Percentiles rank a stretch among this genome's conserved stretches.
These are phyloP conservation scores for Lutjanus argentimaculatus DNA, from an alignment of 2,797 vertebrate genomes.

Conservation along the genomic window DNA sequence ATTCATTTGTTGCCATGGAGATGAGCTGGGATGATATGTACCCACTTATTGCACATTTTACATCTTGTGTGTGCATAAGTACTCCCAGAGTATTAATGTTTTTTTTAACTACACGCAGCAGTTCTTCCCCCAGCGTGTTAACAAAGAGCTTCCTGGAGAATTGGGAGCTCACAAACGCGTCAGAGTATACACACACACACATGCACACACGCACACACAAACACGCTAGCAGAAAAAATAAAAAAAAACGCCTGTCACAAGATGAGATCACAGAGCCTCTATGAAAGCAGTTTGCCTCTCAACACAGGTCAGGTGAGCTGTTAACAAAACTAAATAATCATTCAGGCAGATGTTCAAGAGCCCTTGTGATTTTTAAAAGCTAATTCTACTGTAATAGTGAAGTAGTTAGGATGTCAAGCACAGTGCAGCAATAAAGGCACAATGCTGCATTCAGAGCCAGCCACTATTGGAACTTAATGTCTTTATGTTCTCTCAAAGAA, in stretches of 20 bases:
- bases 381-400: neutral
- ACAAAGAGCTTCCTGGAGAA: conserved; percentile 7
- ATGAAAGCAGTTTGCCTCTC: conserved; percentile 18
- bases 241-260: no score
- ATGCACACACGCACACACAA: neutral
- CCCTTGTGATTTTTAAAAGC: conserved; percentile 1
- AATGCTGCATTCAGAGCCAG: conserved; percentile 8
- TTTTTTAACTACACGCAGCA: conserved; percentile 5
- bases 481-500: neutral
- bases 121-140: neutral
- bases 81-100: neutral
- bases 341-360: conserved; percentile 8
- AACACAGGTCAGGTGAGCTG: conserved; percentile 2
- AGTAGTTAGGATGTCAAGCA: conserved; percentile 14
- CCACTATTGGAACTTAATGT: neutral
- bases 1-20: conserved; percentile 8
- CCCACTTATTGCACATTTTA: neutral
- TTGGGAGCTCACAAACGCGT: conserved; percentile 1
- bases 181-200: neutral
- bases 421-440: conserved; percentile 9
- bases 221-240: no score
- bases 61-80: neutral
- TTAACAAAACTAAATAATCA: conserved; percentile 22
- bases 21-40: neutral
- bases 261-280: conserved; percentile 26